A percentile compares a stretch with the other conserved stretches of the same genome.
Evolutionary conservation across 2,888 invertebrate genomes (phyloP).

Genomic region (Neoitamus cyanurus): DNA sequence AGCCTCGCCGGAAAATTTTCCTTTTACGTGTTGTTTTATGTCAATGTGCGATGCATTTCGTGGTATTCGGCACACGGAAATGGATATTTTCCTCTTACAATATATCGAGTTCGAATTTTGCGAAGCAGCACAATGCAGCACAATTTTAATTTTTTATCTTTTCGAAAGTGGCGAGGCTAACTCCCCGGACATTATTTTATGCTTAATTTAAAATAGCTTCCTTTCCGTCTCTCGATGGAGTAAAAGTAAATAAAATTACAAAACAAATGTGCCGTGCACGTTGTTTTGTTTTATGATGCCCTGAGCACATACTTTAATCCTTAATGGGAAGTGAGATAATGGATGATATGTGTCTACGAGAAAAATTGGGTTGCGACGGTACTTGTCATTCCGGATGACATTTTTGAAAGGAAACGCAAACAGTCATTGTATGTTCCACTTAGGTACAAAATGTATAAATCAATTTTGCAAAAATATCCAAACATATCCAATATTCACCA

Average conservation of each 20-base stretch:
- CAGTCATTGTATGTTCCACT: neutral
- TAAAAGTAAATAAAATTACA: neutral
- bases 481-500: neutral
- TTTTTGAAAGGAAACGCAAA: neutral
- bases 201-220: neutral
- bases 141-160: no score
- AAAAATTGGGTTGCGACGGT: neutral
- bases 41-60: no score
- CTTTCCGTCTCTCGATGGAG: neutral
- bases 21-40: no score
- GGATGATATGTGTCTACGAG: neutral
- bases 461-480: neutral
- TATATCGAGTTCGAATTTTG: no score
- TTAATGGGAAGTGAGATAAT: neutral
- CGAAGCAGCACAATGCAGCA: no score
- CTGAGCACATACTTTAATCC: neutral
- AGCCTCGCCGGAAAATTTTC: no score
- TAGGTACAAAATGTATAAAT: neutral
- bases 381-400: neutral
- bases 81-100: no score
- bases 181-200: no score
- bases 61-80: no score
- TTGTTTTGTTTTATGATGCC: neutral
- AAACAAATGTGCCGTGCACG: neutral
- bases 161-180: no score